These are phyloP conservation scores for Nomada ferruginata DNA, from an alignment of 2,888 invertebrate species.

Conservation along the genomic window DNA sequence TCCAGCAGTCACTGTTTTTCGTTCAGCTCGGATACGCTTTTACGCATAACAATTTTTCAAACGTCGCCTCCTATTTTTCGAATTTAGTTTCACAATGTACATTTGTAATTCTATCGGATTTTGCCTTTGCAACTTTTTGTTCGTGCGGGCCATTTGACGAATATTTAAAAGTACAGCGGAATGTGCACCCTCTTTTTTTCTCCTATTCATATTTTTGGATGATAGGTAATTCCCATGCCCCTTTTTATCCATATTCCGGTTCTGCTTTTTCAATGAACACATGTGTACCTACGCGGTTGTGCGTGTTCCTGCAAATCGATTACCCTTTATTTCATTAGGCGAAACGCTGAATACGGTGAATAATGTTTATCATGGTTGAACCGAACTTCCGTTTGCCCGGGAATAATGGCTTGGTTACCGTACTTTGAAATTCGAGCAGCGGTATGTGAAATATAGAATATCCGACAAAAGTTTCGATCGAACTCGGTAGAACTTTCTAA, in stretches of 20 bases:
- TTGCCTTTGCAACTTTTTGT: constrained; percentile 4
- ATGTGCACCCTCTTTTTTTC: neutral
- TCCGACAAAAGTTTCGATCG: constrained; percentile 55
- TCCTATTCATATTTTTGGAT: neutral
- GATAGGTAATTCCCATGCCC: neutral
- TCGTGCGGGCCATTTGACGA: constrained; percentile 11
- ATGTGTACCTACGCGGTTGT: neutral
- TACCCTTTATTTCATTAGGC: constrained; percentile 52
- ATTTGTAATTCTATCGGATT: neutral
- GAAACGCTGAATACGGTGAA: constrained; percentile 56
- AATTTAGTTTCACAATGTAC: too few relatives aligned
- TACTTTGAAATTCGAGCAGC: constrained; percentile 63
- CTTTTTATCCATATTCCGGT: neutral
- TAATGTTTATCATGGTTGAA: constrained; percentile 56
- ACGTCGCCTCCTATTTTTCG: neutral
- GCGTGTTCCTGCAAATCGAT: constrained; percentile 50
- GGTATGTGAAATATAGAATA: constrained; percentile 62
- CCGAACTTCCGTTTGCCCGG: constrained; percentile 61
- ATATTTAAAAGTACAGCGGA: neutral
- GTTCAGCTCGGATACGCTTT: neutral
- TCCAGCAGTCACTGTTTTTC: neutral
- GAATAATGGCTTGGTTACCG: constrained; percentile 63
- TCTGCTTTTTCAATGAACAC: neutral
- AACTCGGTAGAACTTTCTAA: constrained; percentile 52
- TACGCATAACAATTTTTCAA: neutral